These are phyloP conservation scores for Ceratina japonica DNA, from an alignment of 1,140 invertebrate genomes.

Conservation along the genomic window DNA sequence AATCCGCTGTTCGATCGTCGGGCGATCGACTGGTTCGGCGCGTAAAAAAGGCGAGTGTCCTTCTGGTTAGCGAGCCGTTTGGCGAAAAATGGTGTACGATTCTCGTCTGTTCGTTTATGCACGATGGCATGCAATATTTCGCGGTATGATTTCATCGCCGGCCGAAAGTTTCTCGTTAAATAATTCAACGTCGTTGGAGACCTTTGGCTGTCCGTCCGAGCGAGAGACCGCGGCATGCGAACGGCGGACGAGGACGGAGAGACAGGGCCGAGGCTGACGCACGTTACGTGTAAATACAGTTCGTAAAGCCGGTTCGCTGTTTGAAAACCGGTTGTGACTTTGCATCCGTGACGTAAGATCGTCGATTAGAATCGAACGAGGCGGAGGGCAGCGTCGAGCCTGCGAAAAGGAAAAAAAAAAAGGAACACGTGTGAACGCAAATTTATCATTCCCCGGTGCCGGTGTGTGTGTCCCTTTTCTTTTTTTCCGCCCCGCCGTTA, in stretches of 20 bases:
- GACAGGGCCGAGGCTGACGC: slow-evolving; percentile 15
- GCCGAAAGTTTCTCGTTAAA: slow-evolving; percentile 10
- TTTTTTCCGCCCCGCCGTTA: slow-evolving; percentile 4
- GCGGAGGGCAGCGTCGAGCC: slow-evolving; percentile 27
- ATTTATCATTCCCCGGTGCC: slow-evolving; percentile 56
- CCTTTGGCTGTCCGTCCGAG: background rate
- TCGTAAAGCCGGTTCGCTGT: slow-evolving; percentile 54
- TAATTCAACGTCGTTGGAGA: slow-evolving; percentile 3
- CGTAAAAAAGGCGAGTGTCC: too few relatives aligned
- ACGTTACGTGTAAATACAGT: slow-evolving; percentile 65
- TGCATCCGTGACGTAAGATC: slow-evolving; percentile 74
- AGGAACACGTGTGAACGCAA: slow-evolving; percentile 56
- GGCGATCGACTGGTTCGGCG: too few relatives aligned
- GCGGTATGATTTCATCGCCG: slow-evolving; percentile 15
- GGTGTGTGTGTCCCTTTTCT: slow-evolving; percentile 4
- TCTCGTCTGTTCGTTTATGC: background rate
- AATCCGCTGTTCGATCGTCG: too few relatives aligned
- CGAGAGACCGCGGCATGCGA: background rate
- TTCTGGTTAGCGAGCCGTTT: too few relatives aligned
- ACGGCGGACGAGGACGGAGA: background rate
- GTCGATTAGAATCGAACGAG: slow-evolving; percentile 65
- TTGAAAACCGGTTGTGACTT: slow-evolving; percentile 72
- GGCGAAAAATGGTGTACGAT: too few relatives aligned
- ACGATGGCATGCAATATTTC: background rate
- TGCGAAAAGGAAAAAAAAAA: slow-evolving; percentile 54